These are phyloP conservation scores for Ophioderma brevispina DNA, from an alignment of 35 echinoderm and acorn worm species.

Conservation along the genomic window DNA sequence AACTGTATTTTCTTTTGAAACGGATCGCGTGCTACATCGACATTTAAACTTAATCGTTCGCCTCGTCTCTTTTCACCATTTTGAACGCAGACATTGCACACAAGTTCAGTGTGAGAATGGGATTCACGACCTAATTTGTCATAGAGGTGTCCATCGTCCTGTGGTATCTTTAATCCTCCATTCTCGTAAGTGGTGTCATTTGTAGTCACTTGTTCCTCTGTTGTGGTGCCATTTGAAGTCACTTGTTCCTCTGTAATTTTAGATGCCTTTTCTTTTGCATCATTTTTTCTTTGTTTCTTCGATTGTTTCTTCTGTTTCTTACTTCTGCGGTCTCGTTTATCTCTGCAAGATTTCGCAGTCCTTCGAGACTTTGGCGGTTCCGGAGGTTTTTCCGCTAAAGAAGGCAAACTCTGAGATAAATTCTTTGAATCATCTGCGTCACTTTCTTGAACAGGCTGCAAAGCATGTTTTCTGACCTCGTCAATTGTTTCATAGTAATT, in stretches of 20 bases:
- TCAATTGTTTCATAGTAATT: slow-evolving; percentile 68
- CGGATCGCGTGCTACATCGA: not conserved
- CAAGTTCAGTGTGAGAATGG: not conserved
- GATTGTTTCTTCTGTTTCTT: not conserved
- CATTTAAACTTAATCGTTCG: not conserved
- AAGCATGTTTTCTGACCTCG: slow-evolving; percentile 29
- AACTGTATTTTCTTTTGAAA: not conserved
- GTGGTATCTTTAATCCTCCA: too few relatives aligned
- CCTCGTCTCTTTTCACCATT: not conserved
- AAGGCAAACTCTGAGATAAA: not conserved
- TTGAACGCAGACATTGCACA: not conserved
- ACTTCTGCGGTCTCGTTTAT: not conserved
- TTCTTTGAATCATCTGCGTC: not conserved
- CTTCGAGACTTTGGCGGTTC: not conserved
- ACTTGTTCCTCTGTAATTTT: not conserved
- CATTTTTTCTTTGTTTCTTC: not conserved
- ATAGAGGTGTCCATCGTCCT: not conserved
- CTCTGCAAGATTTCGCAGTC: not conserved
- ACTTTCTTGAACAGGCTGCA: slow-evolving; percentile 15
- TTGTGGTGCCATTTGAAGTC: not conserved
- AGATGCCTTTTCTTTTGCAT: not conserved
- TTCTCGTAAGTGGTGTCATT: too few relatives aligned
- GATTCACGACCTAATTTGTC: not conserved
- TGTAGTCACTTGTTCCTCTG: too few relatives aligned
- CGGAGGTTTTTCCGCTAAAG: not conserved